Percentiles rank a stretch among this genome's conserved stretches.
Evolutionary conservation across 2,797 vertebrate species (phyloP).

Genomic region (Artibeus lituratus): DNA sequence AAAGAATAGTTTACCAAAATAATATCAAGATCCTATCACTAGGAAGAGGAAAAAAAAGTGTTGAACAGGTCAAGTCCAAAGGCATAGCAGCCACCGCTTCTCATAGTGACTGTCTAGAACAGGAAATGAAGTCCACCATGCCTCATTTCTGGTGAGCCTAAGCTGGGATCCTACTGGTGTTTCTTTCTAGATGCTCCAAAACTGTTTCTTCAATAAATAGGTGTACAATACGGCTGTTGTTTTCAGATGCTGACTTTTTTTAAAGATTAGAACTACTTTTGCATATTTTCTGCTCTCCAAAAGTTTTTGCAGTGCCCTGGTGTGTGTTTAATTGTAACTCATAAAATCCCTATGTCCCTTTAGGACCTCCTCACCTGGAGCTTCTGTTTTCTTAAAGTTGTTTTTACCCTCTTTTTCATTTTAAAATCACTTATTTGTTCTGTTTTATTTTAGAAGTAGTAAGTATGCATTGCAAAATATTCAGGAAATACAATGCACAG

Average conservation of each 20-base stretch:
- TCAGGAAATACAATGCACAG: background rate
- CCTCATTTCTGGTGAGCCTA: background rate
- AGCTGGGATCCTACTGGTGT: background rate
- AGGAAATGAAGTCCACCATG: background rate
- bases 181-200: background rate
- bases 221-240: background rate
- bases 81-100: background rate
- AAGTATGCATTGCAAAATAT: conserved; percentile 13
- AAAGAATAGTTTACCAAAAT: background rate
- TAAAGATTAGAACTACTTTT: background rate
- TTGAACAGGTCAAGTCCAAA: background rate
- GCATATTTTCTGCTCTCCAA: background rate
- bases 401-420: conserved; percentile 27
- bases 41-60: background rate
- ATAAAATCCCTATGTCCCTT: background rate
- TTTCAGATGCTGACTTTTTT: background rate
- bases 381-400: conserved; percentile 10
- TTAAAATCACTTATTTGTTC: conserved; percentile 43
- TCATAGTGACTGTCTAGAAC: background rate
- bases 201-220: conserved; percentile 2
- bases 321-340: background rate
- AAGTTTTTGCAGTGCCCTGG: background rate
- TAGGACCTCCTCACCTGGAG: background rate
- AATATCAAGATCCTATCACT: background rate
- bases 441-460: conserved; percentile 32